Conservation (phyloP, 2,113 vertebrate genomes). For the Sylvietta virens region DNA sequence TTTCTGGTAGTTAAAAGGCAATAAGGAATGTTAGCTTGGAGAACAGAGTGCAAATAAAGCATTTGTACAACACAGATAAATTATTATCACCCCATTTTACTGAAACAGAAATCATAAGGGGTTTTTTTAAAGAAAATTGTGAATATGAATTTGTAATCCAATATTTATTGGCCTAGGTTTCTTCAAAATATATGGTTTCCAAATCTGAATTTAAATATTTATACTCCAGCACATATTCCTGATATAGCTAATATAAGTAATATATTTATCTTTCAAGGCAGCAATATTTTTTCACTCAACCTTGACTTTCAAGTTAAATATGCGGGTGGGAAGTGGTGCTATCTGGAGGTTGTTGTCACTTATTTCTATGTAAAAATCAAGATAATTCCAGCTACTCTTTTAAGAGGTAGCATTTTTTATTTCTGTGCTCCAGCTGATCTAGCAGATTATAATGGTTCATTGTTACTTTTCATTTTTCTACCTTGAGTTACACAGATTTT, state of each 20-base stretch:
- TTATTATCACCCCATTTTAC: not conserved
- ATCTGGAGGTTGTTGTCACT: constrained; percentile 29
- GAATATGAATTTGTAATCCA: constrained; percentile 60
- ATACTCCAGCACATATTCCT: constrained; percentile 46
- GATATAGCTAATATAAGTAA: constrained; percentile 55
- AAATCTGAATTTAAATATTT: constrained; percentile 67
- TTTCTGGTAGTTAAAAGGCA: not conserved
- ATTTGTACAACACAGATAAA: not conserved
- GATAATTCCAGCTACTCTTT: constrained; percentile 17
- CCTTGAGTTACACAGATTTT: not conserved
- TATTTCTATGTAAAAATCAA: constrained; percentile 31
- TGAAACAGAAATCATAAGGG: constrained; percentile 1
- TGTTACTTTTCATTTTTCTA: not conserved
- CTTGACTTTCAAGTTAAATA: constrained; percentile 39
- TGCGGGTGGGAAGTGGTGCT: not conserved
- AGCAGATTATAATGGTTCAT: constrained; percentile 15
- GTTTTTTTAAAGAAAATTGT: constrained; percentile 25
- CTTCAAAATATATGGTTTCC: constrained; percentile 51
- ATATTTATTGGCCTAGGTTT: constrained; percentile 45
- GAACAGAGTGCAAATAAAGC: not conserved
- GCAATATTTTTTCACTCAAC: constrained; percentile 61
- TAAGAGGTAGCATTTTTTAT: constrained; percentile 8
- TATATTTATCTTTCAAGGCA: constrained; percentile 56
- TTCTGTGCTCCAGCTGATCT: constrained; percentile 13
- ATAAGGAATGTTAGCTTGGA: not conserved